phyloP scores from a whole-genome alignment of 2,797 vertebrate genomes.

The Alauda arvensis region DNA sequence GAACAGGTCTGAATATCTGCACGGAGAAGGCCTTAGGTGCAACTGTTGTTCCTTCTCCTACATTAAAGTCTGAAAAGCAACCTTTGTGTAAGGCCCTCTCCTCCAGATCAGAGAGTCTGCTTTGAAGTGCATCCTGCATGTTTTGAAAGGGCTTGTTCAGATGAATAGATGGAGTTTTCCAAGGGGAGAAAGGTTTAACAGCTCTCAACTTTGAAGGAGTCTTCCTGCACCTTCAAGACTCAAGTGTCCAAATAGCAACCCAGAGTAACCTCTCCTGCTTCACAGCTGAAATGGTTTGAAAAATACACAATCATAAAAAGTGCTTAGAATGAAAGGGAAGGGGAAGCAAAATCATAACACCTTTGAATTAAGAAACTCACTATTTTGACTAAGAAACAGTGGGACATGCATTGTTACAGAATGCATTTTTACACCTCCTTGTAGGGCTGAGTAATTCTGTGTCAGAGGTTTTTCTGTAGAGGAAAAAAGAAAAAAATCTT shows the following conservation, averaged over 20 bases:
- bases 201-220: neutral
- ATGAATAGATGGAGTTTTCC: neutral
- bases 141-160: neutral
- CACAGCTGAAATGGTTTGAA: neutral
- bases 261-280: neutral
- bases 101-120: neutral
- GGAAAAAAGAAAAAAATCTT: neutral
- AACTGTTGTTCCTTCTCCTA: neutral
- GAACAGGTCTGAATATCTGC: neutral
- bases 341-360: neutral
- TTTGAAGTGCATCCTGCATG: neutral
- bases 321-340: neutral
- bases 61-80: neutral
- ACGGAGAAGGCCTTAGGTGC: neutral
- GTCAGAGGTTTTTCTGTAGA: neutral
- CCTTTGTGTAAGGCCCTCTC: neutral
- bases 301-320: neutral
- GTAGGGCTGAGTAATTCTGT: neutral
- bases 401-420: neutral
- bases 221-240: neutral
- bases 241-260: neutral
- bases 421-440: neutral
- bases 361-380: neutral
- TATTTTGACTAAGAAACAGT: neutral
- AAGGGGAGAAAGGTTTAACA: neutral